A percentile compares a stretch with the other conserved stretches of the same genome.
phyloP scores from a whole-genome alignment of 1,140 invertebrate genomes.

The Ceratina calcarata region DNA sequence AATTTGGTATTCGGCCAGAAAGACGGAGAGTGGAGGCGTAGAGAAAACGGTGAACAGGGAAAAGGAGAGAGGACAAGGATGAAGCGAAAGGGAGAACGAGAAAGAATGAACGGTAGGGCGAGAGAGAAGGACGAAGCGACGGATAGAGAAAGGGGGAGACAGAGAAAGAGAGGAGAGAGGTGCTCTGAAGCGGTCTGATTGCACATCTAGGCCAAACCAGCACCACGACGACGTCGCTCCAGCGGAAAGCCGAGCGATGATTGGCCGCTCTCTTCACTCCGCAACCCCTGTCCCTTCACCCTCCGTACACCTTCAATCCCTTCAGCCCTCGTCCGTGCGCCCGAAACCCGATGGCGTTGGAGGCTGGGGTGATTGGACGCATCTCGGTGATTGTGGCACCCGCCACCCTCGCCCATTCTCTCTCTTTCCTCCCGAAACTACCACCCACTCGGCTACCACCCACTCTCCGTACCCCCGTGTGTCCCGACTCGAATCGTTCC shows the following conservation, averaged over 20 bases:
- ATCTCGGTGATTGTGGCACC: conserved; percentile 85
- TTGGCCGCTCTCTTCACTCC: conserved; percentile 72
- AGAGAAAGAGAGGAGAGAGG: conserved; percentile 63
- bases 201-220: conserved; percentile 80
- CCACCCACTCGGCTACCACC: conserved; percentile 65
- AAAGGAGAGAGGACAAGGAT: conserved; percentile 21
- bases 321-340: conserved; percentile 70
- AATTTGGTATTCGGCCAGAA: conserved; percentile 81
- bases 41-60: conserved; percentile 20
- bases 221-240: conserved; percentile 76
- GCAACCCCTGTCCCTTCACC: conserved; percentile 38
- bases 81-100: conserved; percentile 41
- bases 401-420: conserved; percentile 68
- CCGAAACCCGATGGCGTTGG: conserved; percentile 80
- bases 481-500: conserved; percentile 43
- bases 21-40: conserved; percentile 56
- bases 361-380: conserved; percentile 84
- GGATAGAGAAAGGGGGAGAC: conserved; percentile 42
- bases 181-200: conserved; percentile 76
- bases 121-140: conserved; percentile 48
- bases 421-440: conserved; percentile 45
- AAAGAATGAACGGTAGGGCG: conserved; percentile 54
- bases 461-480: conserved; percentile 15
- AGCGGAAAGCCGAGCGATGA: conserved; percentile 79
- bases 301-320: conserved; percentile 64